Percentiles rank a stretch among this genome's conserved stretches.
Conservation (phyloP, 2,888 invertebrate species). For the Dexiosoma caninum region DNA sequence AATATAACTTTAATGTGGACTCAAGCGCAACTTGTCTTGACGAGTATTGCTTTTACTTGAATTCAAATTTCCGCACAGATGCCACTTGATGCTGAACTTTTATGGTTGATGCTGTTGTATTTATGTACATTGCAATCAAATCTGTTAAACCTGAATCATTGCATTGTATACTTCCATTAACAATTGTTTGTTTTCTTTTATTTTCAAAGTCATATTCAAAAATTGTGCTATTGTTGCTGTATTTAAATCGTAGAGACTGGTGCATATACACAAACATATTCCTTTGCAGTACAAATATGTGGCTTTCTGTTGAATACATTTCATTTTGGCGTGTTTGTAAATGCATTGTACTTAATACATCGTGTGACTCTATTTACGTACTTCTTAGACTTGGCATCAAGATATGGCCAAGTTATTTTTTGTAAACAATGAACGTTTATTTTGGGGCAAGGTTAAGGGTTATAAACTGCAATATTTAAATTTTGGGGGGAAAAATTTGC, state of each 20-base stretch:
- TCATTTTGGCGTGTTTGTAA: neutral
- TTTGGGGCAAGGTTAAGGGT: constrained; percentile 52
- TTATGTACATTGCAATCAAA: constrained; percentile 34
- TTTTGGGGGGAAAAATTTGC: constrained; percentile 18
- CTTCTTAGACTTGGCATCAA: constrained; percentile 14
- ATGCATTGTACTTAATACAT: constrained; percentile 5
- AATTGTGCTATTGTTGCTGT: neutral
- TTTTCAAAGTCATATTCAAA: constrained; percentile 5
- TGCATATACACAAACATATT: neutral
- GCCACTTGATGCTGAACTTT: constrained; percentile 43
- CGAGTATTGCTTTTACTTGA: neutral
- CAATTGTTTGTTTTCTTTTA: neutral
- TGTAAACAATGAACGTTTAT: constrained; percentile 36
- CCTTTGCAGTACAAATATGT: neutral
- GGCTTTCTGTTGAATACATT: neutral
- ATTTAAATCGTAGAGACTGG: constrained; percentile 7
- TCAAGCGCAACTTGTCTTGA: neutral
- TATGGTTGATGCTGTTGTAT: constrained; percentile 24
- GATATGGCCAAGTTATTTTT: constrained; percentile 31
- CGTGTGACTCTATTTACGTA: constrained; percentile 21
- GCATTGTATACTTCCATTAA: neutral
- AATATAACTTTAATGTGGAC: neutral
- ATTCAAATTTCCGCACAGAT: constrained; percentile 25
- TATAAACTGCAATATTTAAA: neutral
- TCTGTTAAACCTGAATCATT: neutral